Base-by-base conservation (phyloP, 92 coral and sea anemone genomes). In the Bergia sp. region DNA sequence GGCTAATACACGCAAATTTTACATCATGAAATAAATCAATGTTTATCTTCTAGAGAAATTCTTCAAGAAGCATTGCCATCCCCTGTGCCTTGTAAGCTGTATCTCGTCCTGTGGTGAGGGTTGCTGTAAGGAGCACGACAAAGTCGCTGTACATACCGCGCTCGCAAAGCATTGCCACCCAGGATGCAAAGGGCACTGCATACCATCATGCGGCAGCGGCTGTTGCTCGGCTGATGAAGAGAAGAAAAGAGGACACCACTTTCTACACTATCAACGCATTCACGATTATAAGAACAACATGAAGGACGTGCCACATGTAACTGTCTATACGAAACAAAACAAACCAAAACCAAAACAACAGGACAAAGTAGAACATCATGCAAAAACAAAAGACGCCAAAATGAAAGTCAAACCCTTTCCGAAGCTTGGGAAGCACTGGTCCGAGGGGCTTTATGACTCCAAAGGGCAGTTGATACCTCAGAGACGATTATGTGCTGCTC, bases 181-280 rank as follows among this genome's bases (percentile, higher is more conserved):
- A 38, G 40, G 80, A 67, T 97, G 99, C 76, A 85, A 88, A 69
- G 76, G n/a, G 42, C 44, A 76, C 21, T 97, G 99, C 82, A 64
- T 88, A 21, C 98, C 96, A 6, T 85, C 98, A 21, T 97, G 99
- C 73, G 98, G 96, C 82, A 93, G 98, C 65, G 98, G 98, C 21
- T 97, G 99, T 88, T 97, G 99, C 71, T 91, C 96, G 43, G 92
- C 91, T 57, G 93, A 94, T 1, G 94, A 94, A 37, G 96, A 96
- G 81, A 81, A 47, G 38, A 94, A 92, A 85, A 66, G 98, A 81
- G 95, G 94, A 3, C 93, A 94, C 45, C 85, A 90, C 67, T 92
- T 93, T 58, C 66, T 90, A 7, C 96, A 93, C 86, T 95, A 88
- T 50, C 93, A 90, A 73, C 89, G 79, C 23, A 89, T 92, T 73